Conservation (phyloP, 2,888 invertebrate species). For the Xestia xanthographa region DNA sequence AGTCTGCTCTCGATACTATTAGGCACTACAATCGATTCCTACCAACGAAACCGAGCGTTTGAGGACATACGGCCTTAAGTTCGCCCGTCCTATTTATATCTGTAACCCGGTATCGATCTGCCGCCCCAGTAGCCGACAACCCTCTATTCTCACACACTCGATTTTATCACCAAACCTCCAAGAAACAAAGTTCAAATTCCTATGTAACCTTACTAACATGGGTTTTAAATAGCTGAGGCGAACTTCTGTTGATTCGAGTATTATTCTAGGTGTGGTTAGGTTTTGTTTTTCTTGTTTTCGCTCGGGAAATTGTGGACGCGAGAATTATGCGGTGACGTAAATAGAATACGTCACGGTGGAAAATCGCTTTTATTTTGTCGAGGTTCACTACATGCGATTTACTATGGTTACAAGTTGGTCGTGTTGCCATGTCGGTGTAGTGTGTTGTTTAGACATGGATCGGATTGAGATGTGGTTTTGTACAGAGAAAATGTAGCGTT, state of each 20-base stretch:
- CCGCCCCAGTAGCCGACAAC: slow-evolving; percentile 88
- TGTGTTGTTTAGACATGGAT: not conserved
- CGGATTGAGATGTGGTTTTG: not conserved
- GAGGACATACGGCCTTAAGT: slow-evolving; percentile 78
- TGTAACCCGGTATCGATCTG: slow-evolving; percentile 87
- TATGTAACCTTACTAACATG: slow-evolving; percentile 55
- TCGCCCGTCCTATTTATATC: slow-evolving; percentile 88
- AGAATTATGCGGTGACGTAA: slow-evolving; percentile 60
- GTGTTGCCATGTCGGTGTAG: not conserved
- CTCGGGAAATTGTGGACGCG: slow-evolving; percentile 57
- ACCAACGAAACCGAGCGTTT: slow-evolving; percentile 84
- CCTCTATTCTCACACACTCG: slow-evolving; percentile 75
- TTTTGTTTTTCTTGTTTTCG: slow-evolving; percentile 65
- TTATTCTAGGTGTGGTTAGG: slow-evolving; percentile 66
- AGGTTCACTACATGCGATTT: slow-evolving; percentile 20
- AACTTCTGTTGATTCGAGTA: slow-evolving; percentile 76
- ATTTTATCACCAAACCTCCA: slow-evolving; percentile 75
- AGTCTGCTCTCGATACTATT: slow-evolving; percentile 47
- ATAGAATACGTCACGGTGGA: slow-evolving; percentile 52
- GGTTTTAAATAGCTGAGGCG: slow-evolving; percentile 78
- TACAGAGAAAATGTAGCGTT: not conserved
- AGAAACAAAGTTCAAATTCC: slow-evolving; percentile 76
- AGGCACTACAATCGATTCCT: slow-evolving; percentile 80
- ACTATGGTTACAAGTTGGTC: slow-evolving; percentile 16
- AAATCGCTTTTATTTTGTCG: slow-evolving; percentile 23